Conservation (phyloP, 2,113 vertebrate species). For the Nematolebias whitei region DNA sequence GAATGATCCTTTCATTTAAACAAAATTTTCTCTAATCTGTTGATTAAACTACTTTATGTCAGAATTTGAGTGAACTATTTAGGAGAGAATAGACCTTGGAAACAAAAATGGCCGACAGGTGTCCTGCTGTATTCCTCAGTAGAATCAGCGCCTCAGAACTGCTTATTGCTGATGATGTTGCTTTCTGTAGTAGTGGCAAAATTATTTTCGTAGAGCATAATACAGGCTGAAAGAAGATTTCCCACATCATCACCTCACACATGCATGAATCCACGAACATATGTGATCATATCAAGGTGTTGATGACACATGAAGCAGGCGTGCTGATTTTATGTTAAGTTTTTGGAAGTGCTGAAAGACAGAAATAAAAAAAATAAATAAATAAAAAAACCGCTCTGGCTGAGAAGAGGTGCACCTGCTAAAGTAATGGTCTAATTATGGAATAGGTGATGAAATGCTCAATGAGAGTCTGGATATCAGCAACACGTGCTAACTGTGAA, state of each 20-base stretch:
- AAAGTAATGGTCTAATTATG: slow-evolving; percentile 83
- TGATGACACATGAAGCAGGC: slow-evolving; percentile 54
- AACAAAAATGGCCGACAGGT: slow-evolving; percentile 16
- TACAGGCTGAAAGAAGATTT: slow-evolving; percentile 8
- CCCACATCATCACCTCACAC: slow-evolving; percentile 26
- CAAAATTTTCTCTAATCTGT: too few relatives aligned
- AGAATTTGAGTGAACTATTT: background rate
- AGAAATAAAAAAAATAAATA: slow-evolving; percentile 13
- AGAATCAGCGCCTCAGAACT: slow-evolving; percentile 1
- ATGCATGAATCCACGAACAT: slow-evolving; percentile 39
- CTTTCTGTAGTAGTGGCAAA: background rate
- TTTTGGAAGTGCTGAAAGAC: slow-evolving; percentile 50
- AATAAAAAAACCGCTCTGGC: slow-evolving; percentile 26
- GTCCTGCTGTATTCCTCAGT: slow-evolving; percentile 6
- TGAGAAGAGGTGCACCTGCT: slow-evolving; percentile 75
- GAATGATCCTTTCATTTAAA: too few relatives aligned
- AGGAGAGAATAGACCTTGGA: background rate
- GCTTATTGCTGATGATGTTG: background rate
- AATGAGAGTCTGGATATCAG: slow-evolving; percentile 72
- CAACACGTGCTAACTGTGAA: slow-evolving; percentile 80
- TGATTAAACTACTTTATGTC: background rate
- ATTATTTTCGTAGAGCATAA: slow-evolving; percentile 17
- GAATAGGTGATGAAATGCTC: slow-evolving; percentile 78
- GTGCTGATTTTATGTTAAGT: slow-evolving; percentile 44
- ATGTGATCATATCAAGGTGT: slow-evolving; percentile 57